These are phyloP conservation scores for Prorops nasuta DNA, from an alignment of 1,140 invertebrate genomes.

Conservation along the genomic window DNA sequence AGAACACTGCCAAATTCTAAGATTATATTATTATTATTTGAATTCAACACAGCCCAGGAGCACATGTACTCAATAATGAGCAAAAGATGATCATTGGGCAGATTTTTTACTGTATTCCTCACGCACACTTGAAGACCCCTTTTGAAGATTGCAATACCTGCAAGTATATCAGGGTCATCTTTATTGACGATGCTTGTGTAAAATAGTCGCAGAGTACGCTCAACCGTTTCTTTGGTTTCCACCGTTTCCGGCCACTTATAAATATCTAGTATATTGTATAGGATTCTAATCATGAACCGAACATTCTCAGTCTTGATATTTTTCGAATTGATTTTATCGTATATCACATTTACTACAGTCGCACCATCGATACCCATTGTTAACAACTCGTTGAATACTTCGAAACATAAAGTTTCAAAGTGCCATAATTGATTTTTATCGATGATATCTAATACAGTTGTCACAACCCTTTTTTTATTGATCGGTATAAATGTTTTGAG, in stretches of 20 bases:
- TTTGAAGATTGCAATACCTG: constrained; percentile 24
- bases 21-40: constrained; percentile 41
- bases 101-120: constrained; percentile 46
- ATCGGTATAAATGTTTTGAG: constrained; percentile 28
- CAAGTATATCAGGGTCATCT: constrained; percentile 9
- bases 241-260: constrained; percentile 54
- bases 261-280: constrained; percentile 53
- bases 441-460: constrained; percentile 29
- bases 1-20: constrained; percentile 53
- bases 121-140: constrained; percentile 50
- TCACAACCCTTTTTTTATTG: constrained; percentile 22
- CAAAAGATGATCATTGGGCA: constrained; percentile 45
- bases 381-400: constrained; percentile 28
- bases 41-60: constrained; percentile 38
- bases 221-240: constrained; percentile 41
- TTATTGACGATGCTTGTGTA: constrained; percentile 44
- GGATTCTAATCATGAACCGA: constrained; percentile 41
- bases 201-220: constrained; percentile 54
- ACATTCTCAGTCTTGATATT: constrained; percentile 14
- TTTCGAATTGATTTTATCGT: constrained; percentile 28
- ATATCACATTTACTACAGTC: constrained; percentile 28
- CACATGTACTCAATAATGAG: constrained; percentile 47
- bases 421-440: constrained; percentile 36
- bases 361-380: constrained; percentile 20
- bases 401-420: constrained; percentile 32